A percentile compares a stretch with the other conserved stretches of the same genome.
Conservation (phyloP, 2,888 invertebrate species). For the Tetrapedia diversipes region DNA sequence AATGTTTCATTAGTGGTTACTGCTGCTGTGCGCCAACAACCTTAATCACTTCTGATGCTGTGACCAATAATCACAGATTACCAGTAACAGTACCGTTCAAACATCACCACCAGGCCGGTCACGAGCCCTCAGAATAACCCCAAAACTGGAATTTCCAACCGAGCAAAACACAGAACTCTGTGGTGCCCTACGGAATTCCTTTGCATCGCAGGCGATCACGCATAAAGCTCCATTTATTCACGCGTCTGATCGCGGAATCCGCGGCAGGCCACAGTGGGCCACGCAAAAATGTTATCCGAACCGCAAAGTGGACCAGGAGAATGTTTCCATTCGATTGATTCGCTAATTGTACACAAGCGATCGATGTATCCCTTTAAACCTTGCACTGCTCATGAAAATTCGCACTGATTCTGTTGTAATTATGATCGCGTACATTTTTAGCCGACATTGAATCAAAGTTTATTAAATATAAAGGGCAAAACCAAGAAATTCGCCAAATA, state of each 20-base stretch:
- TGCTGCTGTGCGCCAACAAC: neutral
- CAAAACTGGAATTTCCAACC: neutral
- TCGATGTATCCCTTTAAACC: slow-evolving; percentile 63
- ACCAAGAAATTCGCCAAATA: too few species aligned
- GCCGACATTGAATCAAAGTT: too few species aligned
- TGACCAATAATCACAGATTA: slow-evolving; percentile 5
- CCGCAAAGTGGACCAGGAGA: slow-evolving; percentile 47
- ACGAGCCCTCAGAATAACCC: neutral
- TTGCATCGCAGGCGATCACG: neutral
- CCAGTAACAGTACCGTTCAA: neutral
- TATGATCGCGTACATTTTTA: too few species aligned
- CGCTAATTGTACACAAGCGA: slow-evolving; percentile 58
- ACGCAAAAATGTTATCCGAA: slow-evolving; percentile 47
- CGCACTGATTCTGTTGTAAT: too few species aligned
- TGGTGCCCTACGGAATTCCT: neutral
- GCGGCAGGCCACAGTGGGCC: slow-evolving; percentile 5
- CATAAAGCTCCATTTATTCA: slow-evolving; percentile 26
- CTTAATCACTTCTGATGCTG: neutral
- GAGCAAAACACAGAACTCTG: neutral
- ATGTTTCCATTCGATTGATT: slow-evolving; percentile 65
- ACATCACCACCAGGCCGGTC: neutral
- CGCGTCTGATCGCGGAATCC: slow-evolving; percentile 35
- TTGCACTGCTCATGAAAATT: slow-evolving; percentile 17
- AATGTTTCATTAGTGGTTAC: too few species aligned
- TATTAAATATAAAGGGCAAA: too few species aligned